phyloP scores from a whole-genome alignment of 2,888 invertebrate genomes.

The Leucozona laternaria region DNA sequence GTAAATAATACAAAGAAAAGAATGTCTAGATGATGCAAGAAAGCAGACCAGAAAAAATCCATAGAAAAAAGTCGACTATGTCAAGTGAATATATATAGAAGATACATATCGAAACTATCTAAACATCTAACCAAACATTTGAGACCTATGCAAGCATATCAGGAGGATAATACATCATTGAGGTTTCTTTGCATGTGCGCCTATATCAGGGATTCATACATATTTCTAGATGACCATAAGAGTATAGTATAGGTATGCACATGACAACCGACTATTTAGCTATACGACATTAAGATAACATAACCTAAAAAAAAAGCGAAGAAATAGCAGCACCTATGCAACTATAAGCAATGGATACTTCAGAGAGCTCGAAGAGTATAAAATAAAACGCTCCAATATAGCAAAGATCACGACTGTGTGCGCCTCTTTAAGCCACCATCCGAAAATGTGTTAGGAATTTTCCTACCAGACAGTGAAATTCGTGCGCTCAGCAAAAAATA shows the following conservation, averaged over 20 bases:
- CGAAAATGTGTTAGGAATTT: constrained; percentile 49
- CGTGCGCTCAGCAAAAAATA: constrained; percentile 47
- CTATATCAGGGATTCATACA: constrained; percentile 38
- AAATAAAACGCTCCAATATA: constrained; percentile 62
- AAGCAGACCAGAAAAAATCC: constrained; percentile 29
- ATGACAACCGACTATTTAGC: constrained; percentile 31
- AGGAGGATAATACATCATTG: constrained; percentile 6
- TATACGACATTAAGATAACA: constrained; percentile 38
- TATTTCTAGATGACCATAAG: constrained; percentile 47
- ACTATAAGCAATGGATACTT: constrained; percentile 5
- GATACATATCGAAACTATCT: constrained; percentile 60
- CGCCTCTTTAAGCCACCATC: constrained; percentile 27
- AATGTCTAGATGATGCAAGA: constrained; percentile 22
- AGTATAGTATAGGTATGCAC: constrained; percentile 6
- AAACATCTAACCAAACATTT: constrained; percentile 62
- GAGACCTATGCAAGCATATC: constrained; percentile 40
- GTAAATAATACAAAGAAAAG: not conserved
- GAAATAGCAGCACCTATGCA: not conserved
- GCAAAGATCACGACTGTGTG: constrained; percentile 65
- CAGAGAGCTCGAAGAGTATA: constrained; percentile 26
- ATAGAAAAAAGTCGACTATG: not conserved
- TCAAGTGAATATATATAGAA: constrained; percentile 26
- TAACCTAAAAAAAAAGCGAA: constrained; percentile 12
- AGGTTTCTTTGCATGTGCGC: constrained; percentile 21
- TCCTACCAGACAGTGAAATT: constrained; percentile 63